Evolutionary conservation across 2,888 invertebrate species (phyloP).

Genomic region (Eupithecia insigniata): DNA sequence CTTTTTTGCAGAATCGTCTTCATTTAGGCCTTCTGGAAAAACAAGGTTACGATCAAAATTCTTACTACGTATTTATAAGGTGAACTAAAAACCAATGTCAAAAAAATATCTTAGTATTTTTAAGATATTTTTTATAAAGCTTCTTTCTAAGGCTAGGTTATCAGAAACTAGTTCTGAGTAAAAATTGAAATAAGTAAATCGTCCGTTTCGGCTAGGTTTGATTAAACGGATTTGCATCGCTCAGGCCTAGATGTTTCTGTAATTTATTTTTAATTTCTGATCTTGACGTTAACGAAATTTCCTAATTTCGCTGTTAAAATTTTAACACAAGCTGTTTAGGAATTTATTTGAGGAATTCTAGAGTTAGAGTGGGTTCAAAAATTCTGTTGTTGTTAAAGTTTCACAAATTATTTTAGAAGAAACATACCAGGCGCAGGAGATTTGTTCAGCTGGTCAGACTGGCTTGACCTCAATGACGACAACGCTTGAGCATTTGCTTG

Average conservation of each 20-base stretch:
- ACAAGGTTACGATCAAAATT: slow-evolving; percentile 14
- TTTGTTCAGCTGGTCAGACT: slow-evolving; percentile 1
- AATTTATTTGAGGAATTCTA: slow-evolving; percentile 25
- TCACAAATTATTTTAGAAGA: not conserved
- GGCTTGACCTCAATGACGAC: not conserved
- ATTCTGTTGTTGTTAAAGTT: not conserved
- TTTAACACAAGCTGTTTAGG: slow-evolving; percentile 31
- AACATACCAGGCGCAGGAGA: not conserved
- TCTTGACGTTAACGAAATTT: slow-evolving; percentile 68
- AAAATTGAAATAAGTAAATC: slow-evolving; percentile 58
- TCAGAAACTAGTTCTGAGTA: slow-evolving; percentile 8
- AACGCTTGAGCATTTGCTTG: slow-evolving; percentile 15
- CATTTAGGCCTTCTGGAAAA: slow-evolving; percentile 34
- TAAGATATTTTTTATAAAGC: not conserved
- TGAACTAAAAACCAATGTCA: slow-evolving; percentile 8
- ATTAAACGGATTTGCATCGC: slow-evolving; percentile 79
- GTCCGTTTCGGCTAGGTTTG: slow-evolving; percentile 52
- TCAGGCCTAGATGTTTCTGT: slow-evolving; percentile 70
- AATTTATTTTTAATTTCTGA: slow-evolving; percentile 82
- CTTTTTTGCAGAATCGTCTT: slow-evolving; percentile 24
- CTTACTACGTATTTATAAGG: not conserved
- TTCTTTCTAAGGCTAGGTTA: not conserved
- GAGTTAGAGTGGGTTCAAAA: slow-evolving; percentile 9
- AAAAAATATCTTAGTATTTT: not conserved
- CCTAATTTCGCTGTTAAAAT: slow-evolving; percentile 49